Percentiles rank a stretch among this genome's conserved stretches.
phyloP scores from a whole-genome alignment of 2,888 invertebrate species.

The Furcula furcula region DNA sequence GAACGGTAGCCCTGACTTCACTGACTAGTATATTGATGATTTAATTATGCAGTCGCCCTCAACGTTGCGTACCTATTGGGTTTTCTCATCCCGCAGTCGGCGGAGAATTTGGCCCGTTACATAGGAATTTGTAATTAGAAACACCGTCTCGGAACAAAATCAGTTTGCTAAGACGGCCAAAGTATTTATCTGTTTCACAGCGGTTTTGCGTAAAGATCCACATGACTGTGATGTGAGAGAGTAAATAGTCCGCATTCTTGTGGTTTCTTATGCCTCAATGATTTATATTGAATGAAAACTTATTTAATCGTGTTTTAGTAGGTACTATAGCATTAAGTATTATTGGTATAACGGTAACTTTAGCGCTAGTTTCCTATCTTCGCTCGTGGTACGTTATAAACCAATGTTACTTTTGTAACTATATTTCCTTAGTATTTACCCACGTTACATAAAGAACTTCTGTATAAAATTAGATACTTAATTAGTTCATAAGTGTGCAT shows the following conservation, averaged over 20 bases:
- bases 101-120: conserved; percentile 49
- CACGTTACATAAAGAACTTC: too few species aligned
- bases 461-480: too few species aligned
- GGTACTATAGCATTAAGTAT: too few species aligned
- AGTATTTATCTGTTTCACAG: conserved; percentile 52
- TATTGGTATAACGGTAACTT: too few species aligned
- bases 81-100: conserved; percentile 29
- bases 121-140: conserved; percentile 71
- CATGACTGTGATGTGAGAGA: conserved; percentile 31
- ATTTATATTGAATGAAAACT: conserved; percentile 18
- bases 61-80: conserved; percentile 48
- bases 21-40: conserved; percentile 39
- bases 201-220: conserved; percentile 31
- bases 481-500: too few species aligned
- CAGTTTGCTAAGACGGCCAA: conserved; percentile 52
- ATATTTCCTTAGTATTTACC: too few species aligned
- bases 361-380: too few species aligned
- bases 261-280: conserved; percentile 31
- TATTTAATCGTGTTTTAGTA: too few species aligned
- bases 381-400: too few species aligned
- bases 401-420: too few species aligned
- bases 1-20: conserved; percentile 29
- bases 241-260: conserved; percentile 39
- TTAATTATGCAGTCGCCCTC: conserved; percentile 61
- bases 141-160: conserved; percentile 60